phyloP scores from a whole-genome alignment of 2,113 vertebrate species.

The Elephantulus edwardii region DNA sequence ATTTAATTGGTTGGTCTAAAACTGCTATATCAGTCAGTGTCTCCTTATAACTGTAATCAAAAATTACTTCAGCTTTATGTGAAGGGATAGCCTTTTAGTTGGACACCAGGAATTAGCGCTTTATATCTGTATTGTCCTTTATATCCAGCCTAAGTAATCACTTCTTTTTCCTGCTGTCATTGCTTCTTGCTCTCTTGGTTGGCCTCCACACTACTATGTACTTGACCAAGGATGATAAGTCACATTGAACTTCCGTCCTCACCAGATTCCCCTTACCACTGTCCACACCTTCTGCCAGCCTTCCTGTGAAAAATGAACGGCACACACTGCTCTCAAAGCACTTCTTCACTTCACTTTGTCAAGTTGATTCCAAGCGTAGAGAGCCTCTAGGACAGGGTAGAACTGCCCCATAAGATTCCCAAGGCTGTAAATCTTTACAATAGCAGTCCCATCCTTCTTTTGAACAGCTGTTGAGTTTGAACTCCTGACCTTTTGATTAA shows the following conservation, averaged over 20 bases:
- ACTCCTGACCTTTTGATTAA: too few species aligned
- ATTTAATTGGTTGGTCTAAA: not conserved
- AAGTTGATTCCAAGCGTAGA: too few species aligned
- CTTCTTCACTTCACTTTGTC: too few species aligned
- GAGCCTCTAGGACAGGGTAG: too few species aligned
- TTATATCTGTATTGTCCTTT: not conserved
- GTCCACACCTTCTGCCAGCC: not conserved
- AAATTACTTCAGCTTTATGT: constrained; percentile 3
- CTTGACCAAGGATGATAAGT: not conserved
- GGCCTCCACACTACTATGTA: not conserved
- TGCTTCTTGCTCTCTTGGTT: not conserved
- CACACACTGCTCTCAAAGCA: not conserved
- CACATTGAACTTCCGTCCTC: not conserved
- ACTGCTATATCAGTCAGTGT: not conserved
- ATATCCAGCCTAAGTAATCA: not conserved
- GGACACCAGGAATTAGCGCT: not conserved
- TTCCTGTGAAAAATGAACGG: constrained; percentile 27
- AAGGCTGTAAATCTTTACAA: too few species aligned
- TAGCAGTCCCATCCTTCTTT: too few species aligned
- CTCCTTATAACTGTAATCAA: not conserved
- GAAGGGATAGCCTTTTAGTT: not conserved
- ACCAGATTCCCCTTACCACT: not conserved
- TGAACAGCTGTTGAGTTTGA: too few species aligned
- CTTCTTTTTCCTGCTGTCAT: not conserved
- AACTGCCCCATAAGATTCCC: too few species aligned